A percentile compares a stretch with the other conserved stretches of the same genome.
phyloP scores from a whole-genome alignment of 2,888 invertebrate genomes.

The Chrysodeixis includens region DNA sequence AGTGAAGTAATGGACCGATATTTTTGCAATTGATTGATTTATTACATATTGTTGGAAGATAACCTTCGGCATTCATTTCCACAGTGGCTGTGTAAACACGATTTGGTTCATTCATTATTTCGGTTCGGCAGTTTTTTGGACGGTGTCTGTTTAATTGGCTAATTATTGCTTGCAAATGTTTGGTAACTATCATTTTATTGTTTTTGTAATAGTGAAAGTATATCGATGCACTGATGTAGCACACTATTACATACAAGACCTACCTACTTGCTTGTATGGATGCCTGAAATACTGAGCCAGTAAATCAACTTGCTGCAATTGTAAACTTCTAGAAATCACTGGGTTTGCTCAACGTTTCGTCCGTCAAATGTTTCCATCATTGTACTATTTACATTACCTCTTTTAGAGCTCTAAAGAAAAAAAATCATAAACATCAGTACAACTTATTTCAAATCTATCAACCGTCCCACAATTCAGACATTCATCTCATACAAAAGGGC shows the following conservation, averaged over 20 bases:
- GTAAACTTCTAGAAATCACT: background rate
- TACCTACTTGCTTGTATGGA: background rate
- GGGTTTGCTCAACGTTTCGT: background rate
- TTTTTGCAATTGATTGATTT: background rate
- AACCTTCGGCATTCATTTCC: slow-evolving; percentile 12
- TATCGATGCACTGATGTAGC: slow-evolving; percentile 26
- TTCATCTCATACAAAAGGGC: slow-evolving; percentile 12
- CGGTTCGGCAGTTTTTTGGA: slow-evolving; percentile 56
- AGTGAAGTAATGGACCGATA: background rate
- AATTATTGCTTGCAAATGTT: slow-evolving; percentile 47
- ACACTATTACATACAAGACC: slow-evolving; percentile 11
- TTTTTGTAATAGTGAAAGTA: slow-evolving; percentile 41
- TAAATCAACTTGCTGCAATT: background rate
- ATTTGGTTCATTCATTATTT: slow-evolving; percentile 57
- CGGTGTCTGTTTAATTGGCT: slow-evolving; percentile 42
- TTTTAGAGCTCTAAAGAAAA: too few relatives aligned
- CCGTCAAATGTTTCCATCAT: background rate
- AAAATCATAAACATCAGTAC: too few relatives aligned
- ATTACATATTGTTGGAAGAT: background rate
- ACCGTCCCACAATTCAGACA: background rate
- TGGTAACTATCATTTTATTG: slow-evolving; percentile 35
- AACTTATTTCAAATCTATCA: background rate
- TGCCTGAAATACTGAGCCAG: background rate
- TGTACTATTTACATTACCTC: too few relatives aligned
- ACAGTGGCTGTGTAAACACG: slow-evolving; percentile 44